Conservation (phyloP, 2,797 vertebrate genomes). For the Gobionotothen gibberifrons region DNA sequence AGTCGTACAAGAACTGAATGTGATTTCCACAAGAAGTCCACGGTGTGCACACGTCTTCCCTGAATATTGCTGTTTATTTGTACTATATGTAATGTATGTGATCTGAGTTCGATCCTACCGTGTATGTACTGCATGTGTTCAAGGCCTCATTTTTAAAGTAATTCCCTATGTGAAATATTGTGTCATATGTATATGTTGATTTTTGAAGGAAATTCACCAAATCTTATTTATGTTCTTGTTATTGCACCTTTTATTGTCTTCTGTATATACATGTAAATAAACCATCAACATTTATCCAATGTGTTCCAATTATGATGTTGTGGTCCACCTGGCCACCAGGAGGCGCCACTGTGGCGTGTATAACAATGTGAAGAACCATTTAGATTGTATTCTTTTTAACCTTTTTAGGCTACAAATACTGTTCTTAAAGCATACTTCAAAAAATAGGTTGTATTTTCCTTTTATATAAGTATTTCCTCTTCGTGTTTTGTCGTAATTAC, state of each 20-base stretch:
- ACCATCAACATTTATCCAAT: slow-evolving; percentile 66
- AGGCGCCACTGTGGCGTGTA: slow-evolving; percentile 29
- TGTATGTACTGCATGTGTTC: slow-evolving; percentile 65
- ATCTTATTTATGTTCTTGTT: slow-evolving; percentile 62
- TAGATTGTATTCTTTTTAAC: neutral
- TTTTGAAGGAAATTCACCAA: slow-evolving; percentile 29
- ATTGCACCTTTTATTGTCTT: slow-evolving; percentile 47
- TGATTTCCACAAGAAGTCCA: slow-evolving; percentile 28
- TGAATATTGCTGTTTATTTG: slow-evolving; percentile 56
- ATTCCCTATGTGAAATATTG: slow-evolving; percentile 60
- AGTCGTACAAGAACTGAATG: slow-evolving; percentile 26
- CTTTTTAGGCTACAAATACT: neutral
- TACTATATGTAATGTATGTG: slow-evolving; percentile 46
- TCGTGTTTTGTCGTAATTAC: neutral
- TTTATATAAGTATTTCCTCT: neutral
- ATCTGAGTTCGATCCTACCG: slow-evolving; percentile 23
- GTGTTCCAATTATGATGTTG: neutral
- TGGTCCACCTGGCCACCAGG: slow-evolving; percentile 31
- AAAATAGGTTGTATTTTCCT: too few species aligned
- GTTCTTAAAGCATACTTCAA: neutral
- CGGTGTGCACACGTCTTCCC: slow-evolving; percentile 36
- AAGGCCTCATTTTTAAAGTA: slow-evolving; percentile 60
- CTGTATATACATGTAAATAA: slow-evolving; percentile 84
- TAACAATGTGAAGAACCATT: neutral
- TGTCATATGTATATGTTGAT: slow-evolving; percentile 60